phyloP scores from a whole-genome alignment of 30 jellyfish, hydroid and myxozoan species.

The Cassiopea xamachana region DNA sequence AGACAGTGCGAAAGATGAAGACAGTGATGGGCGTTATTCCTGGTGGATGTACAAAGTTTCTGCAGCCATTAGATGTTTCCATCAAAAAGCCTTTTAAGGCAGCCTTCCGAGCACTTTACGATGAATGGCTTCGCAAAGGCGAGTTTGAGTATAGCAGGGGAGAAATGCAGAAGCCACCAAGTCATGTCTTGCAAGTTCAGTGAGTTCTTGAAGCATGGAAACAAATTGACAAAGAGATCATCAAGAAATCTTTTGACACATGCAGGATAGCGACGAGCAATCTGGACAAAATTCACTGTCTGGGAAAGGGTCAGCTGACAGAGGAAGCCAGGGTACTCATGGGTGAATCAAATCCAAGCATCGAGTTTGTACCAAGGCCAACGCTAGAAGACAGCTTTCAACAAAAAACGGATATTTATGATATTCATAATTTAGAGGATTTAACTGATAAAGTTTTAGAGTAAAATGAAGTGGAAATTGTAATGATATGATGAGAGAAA shows the following conservation, averaged over 20 bases:
- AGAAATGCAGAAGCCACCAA: constrained; percentile 41
- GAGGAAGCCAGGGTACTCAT: constrained; percentile 66
- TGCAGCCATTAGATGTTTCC: background rate
- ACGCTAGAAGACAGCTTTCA: background rate
- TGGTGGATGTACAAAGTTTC: background rate
- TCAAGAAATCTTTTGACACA: constrained; percentile 27
- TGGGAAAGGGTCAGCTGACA: constrained; percentile 70
- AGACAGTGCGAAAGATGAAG: constrained; percentile 5
- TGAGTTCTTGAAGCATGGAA: constrained; percentile 65
- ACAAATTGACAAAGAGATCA: constrained; percentile 41
- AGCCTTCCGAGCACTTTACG: background rate
- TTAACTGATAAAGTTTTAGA: constrained; percentile 12
- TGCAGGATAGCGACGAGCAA: constrained; percentile 64
- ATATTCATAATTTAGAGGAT: constrained; percentile 21
- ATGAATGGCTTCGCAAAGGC: background rate
- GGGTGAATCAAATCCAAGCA: constrained; percentile 17
- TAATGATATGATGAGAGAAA: constrained; percentile 13
- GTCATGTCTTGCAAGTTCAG: constrained; percentile 57
- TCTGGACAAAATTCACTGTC: constrained; percentile 54
- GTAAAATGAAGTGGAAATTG: constrained; percentile 6
- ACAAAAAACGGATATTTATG: background rate
- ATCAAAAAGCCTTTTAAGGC: background rate
- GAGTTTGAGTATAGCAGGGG: constrained; percentile 44
- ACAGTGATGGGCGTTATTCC: constrained; percentile 20
- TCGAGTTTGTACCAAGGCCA: constrained; percentile 9